These are phyloP conservation scores for Drosophila paulistorum DNA, from an alignment of 1,140 invertebrate species.

Conservation along the genomic window DNA sequence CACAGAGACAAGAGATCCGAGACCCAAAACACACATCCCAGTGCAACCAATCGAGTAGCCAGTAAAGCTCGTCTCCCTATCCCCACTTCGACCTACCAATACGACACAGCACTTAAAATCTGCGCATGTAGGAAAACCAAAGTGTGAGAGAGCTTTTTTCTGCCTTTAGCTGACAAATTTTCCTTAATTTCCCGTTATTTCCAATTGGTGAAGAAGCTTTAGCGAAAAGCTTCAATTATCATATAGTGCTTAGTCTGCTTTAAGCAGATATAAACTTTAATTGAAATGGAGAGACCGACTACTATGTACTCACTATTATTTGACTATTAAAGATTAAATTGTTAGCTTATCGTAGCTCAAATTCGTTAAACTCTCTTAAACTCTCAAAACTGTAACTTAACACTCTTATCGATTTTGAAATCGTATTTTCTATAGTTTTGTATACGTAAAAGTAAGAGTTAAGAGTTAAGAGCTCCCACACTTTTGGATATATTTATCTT, in stretches of 20 bases:
- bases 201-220: constrained; percentile 15
- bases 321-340: too few relatives aligned
- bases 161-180: constrained; percentile 1
- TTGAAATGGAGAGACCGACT: not conserved
- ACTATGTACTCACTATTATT: not conserved
- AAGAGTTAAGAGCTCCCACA: too few relatives aligned
- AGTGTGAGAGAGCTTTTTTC: constrained; percentile 27
- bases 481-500: too few relatives aligned
- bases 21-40: constrained; percentile 49
- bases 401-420: too few relatives aligned
- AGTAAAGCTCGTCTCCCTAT: constrained; percentile 37
- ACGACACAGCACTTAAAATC: constrained; percentile 36
- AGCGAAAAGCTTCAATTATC: not conserved
- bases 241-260: not conserved
- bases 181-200: constrained; percentile 44
- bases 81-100: not conserved
- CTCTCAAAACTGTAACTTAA: too few relatives aligned
- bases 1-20: constrained; percentile 64
- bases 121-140: constrained; percentile 49
- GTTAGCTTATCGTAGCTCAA: not conserved
- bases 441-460: too few relatives aligned
- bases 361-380: too few relatives aligned
- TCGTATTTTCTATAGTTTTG: too few relatives aligned
- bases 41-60: constrained; percentile 6
- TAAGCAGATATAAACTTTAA: not conserved